Evolutionary conservation across 2,797 vertebrate genomes (phyloP).

Genomic region (Myotis planiceps): DNA sequence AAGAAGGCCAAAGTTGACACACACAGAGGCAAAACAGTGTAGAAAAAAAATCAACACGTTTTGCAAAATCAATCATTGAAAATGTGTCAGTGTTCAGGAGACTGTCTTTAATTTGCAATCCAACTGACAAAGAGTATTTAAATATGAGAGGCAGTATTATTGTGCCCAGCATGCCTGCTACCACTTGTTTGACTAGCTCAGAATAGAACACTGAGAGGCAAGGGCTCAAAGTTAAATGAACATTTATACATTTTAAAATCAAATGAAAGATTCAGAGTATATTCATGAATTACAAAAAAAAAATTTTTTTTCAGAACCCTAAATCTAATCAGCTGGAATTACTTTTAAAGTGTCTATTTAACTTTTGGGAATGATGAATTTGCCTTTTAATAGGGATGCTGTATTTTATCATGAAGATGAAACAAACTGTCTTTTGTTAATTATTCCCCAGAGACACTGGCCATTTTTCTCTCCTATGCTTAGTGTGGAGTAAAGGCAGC

Average conservation of each 20-base stretch:
- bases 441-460: constrained; percentile 80
- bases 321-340: constrained; percentile 83
- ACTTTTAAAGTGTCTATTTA: constrained; percentile 83
- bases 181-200: constrained; percentile 81
- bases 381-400: constrained; percentile 78
- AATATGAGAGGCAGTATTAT: constrained; percentile 79
- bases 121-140: constrained; percentile 81
- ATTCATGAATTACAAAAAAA: constrained; percentile 73
- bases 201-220: constrained; percentile 81
- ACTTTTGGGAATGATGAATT: constrained; percentile 82
- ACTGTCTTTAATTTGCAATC: constrained; percentile 80
- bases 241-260: constrained; percentile 83
- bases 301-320: constrained; percentile 64
- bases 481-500: constrained; percentile 69
- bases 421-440: constrained; percentile 84
- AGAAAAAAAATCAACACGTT: constrained; percentile 78
- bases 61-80: constrained; percentile 79
- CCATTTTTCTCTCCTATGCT: constrained; percentile 79
- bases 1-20: constrained; percentile 79
- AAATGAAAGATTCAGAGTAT: constrained; percentile 80
- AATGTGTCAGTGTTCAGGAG: constrained; percentile 79
- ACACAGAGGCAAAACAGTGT: constrained; percentile 75
- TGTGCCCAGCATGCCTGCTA: constrained; percentile 78
- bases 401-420: constrained; percentile 83
- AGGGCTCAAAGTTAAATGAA: constrained; percentile 82